These are phyloP conservation scores for Poecile atricapillus DNA, from an alignment of 2,113 vertebrate genomes.

Conservation along the genomic window DNA sequence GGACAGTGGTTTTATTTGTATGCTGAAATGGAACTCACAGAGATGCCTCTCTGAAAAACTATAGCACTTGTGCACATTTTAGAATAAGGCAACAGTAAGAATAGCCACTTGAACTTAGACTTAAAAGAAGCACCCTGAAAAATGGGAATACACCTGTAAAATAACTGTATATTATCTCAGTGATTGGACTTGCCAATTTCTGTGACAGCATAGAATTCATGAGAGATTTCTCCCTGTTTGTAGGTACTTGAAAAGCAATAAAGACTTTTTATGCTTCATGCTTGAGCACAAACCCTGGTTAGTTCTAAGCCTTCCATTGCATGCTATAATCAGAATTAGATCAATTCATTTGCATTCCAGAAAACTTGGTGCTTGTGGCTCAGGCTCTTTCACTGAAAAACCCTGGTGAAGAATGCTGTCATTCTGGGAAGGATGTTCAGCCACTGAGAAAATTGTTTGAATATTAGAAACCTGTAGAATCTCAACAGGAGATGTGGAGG, in stretches of 20 bases:
- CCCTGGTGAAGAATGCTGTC: neutral
- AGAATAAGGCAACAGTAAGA: neutral
- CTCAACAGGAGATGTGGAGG: neutral
- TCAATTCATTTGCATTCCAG: neutral
- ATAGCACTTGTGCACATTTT: neutral
- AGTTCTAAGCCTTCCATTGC: neutral
- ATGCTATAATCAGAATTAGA: neutral
- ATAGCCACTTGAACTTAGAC: neutral
- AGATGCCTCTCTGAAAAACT: neutral
- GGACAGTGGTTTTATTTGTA: neutral
- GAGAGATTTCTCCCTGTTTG: neutral
- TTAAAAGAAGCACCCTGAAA: neutral
- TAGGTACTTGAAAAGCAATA: neutral
- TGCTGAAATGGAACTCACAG: neutral
- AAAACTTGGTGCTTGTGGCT: neutral
- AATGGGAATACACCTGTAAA: neutral
- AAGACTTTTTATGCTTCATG: neutral
- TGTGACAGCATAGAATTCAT: neutral
- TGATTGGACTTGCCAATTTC: neutral
- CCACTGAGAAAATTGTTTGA: accelerated
- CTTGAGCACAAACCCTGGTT: neutral
- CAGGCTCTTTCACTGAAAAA: neutral
- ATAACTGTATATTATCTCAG: neutral
- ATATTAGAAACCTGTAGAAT: neutral
- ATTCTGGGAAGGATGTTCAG: neutral